phyloP scores from a whole-genome alignment of 1,140 invertebrate species.

The Microplitis demolitor region DNA sequence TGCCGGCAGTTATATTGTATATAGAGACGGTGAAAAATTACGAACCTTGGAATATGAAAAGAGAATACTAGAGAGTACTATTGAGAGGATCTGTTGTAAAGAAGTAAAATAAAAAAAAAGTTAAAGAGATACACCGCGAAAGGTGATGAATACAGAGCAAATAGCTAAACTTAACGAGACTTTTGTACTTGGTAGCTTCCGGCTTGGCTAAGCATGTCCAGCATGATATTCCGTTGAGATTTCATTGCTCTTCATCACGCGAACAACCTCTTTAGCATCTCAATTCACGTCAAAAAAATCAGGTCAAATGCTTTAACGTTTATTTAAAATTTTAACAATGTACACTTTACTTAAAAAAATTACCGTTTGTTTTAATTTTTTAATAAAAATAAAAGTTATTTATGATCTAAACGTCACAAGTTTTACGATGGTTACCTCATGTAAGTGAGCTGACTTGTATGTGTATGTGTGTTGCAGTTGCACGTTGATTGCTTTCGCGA shows the following conservation, averaged over 20 bases:
- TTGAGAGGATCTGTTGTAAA: no score
- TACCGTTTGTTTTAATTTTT: no score
- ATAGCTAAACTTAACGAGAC: conserved; percentile 12
- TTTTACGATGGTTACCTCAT: neutral
- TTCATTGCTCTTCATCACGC: neutral
- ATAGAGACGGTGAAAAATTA: no score
- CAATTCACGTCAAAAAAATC: neutral
- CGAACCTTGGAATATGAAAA: neutral
- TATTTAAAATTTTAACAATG: no score
- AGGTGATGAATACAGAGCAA: conserved; percentile 16
- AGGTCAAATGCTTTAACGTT: neutral
- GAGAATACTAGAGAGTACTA: no score
- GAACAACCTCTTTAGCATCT: neutral
- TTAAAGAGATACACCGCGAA: conserved; percentile 10
- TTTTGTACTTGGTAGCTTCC: conserved; percentile 14
- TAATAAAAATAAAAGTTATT: no score
- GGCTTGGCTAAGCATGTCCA: neutral
- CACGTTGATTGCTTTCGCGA: neutral
- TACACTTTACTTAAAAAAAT: no score
- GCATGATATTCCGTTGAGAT: neutral
- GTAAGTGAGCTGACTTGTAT: no score
- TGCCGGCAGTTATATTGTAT: no score
- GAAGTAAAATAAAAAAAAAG: neutral
- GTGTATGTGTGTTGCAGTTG: no score
- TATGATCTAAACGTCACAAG: neutral